These are phyloP conservation scores for Punctoribates punctum DNA, from an alignment of 2,888 invertebrate genomes.

Conservation along the genomic window DNA sequence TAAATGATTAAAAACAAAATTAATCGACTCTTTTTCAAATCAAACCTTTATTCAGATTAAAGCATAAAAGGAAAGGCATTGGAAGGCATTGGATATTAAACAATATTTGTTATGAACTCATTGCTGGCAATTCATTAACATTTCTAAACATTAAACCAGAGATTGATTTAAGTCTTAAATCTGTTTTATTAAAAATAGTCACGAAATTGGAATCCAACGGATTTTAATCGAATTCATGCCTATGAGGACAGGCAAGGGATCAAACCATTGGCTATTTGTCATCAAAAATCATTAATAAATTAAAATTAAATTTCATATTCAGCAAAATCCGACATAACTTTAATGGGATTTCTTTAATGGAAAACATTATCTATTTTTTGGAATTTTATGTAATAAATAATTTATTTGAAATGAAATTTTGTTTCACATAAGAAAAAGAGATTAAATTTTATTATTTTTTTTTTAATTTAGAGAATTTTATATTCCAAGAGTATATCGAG, in stretches of 20 bases:
- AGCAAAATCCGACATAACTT: too few species aligned
- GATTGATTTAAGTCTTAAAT: background rate
- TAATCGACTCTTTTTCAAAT: background rate
- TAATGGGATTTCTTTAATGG: too few species aligned
- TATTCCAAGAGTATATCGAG: background rate
- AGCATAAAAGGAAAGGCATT: background rate
- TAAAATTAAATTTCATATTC: too few species aligned
- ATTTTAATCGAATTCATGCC: slow-evolving; percentile 12
- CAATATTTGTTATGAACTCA: too few species aligned
- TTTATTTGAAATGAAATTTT: background rate
- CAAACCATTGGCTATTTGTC: too few species aligned
- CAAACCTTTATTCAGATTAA: slow-evolving; percentile 6
- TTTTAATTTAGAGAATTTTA: too few species aligned
- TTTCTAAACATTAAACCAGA: background rate
- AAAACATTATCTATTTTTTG: too few species aligned
- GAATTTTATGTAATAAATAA: too few species aligned
- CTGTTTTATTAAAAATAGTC: slow-evolving; percentile 23
- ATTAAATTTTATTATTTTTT: too few species aligned
- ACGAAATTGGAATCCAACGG: background rate
- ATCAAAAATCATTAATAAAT: too few species aligned
- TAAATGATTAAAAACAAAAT: slow-evolving; percentile 17
- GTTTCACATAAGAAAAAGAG: background rate
- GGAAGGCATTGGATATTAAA: too few species aligned
- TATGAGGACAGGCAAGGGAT: slow-evolving; percentile 7
- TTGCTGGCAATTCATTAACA: too few species aligned